Evolutionary conservation across 2,888 invertebrate genomes (phyloP).

Genomic region (Andrena fulva): DNA sequence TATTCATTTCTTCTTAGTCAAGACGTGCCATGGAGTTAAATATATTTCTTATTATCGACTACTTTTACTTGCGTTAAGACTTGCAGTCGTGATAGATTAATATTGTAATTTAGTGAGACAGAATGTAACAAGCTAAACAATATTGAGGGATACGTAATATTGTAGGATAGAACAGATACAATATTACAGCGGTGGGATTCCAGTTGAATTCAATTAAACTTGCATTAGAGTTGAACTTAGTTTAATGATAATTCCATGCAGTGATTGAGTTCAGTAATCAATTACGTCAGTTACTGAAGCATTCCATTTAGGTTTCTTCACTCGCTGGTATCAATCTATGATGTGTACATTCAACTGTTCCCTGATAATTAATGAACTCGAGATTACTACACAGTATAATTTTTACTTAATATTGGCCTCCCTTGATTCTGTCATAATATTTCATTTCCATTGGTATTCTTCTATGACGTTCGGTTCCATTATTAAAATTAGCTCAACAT

Average conservation of each 20-base stretch:
- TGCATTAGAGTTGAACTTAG: not conserved
- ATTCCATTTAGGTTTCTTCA: not conserved
- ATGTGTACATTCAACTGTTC: not conserved
- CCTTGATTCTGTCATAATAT: not conserved
- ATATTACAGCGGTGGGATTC: not conserved
- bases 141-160: not conserved
- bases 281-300: conserved; percentile 8
- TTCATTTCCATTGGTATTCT: not conserved
- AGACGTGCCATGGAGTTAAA: no score
- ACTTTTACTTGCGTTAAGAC: no score
- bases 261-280: conserved; percentile 13
- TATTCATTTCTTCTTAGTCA: no score
- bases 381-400: not conserved
- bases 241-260: conserved; percentile 29
- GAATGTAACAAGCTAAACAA: not conserved
- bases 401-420: not conserved
- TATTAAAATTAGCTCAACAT: not conserved
- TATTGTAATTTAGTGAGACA: not conserved
- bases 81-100: not conserved
- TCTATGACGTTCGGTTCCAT: not conserved
- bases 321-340: not conserved
- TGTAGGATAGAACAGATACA: not conserved
- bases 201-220: conserved; percentile 32
- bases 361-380: not conserved
- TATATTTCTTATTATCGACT: no score